Evolutionary conservation across 2,797 vertebrate species (phyloP).

Genomic region (Falco cherrug): DNA sequence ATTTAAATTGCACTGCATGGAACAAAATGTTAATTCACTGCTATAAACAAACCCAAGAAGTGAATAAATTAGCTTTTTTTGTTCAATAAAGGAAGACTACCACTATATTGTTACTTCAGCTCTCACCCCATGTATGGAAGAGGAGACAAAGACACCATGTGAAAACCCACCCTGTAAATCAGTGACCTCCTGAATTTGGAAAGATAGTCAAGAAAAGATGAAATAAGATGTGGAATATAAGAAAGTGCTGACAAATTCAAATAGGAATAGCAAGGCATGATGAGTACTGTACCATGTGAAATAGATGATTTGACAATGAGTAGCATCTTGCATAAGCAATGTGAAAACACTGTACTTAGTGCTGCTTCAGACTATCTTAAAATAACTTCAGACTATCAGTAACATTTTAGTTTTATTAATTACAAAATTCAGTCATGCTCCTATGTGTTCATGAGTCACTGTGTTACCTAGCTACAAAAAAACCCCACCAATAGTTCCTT

Average conservation of each 20-base stretch:
- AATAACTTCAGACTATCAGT: background rate
- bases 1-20: slow-evolving; percentile 12
- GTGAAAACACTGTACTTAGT: background rate
- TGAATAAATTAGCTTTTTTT: background rate
- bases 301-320: background rate
- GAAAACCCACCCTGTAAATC: background rate
- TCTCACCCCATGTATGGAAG: background rate
- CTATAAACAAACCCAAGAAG: background rate
- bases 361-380: background rate
- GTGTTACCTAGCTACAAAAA: background rate
- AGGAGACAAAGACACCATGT: background rate
- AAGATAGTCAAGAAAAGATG: background rate
- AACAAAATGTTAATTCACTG: background rate
- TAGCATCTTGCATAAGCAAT: background rate
- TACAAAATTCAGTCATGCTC: background rate
- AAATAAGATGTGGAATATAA: background rate
- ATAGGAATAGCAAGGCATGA: background rate
- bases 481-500: background rate
- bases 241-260: background rate
- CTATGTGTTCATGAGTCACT: background rate
- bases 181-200: background rate
- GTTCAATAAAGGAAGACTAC: background rate
- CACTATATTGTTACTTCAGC: background rate
- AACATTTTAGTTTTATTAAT: background rate
- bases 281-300: background rate